Conservation (phyloP, 23 tunicate species). For the Aplidium turbinatum region DNA sequence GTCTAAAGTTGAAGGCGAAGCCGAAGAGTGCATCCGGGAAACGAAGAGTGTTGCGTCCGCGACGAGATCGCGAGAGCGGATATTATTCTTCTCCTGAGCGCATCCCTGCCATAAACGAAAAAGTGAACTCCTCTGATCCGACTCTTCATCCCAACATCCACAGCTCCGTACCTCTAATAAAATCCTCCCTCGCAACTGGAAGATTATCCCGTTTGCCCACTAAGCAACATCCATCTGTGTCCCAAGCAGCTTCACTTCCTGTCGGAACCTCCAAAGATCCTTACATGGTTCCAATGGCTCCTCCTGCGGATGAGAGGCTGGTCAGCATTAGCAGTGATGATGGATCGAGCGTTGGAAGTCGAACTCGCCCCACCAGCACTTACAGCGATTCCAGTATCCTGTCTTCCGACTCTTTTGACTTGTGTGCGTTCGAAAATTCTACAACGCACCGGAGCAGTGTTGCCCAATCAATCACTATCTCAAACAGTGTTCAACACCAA, state of each 20-base stretch:
- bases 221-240: background rate
- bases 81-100: constrained; percentile 89
- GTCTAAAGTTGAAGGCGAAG: constrained; percentile 56
- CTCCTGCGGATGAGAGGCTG: constrained; percentile 32
- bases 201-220: background rate
- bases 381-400: constrained; percentile 71
- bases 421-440: constrained; percentile 39
- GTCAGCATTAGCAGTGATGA: constrained; percentile 66
- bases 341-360: constrained; percentile 50
- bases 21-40: constrained; percentile 36
- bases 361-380: constrained; percentile 54
- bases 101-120: constrained; percentile 9
- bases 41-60: constrained; percentile 46
- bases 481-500: background rate
- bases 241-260: constrained; percentile 6
- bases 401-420: constrained; percentile 72
- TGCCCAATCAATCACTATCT: background rate
- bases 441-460: background rate
- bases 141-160: background rate
- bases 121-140: constrained; percentile 12
- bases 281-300: background rate
- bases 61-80: constrained; percentile 79
- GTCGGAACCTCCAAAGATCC: constrained; percentile 11
- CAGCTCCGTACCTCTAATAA: constrained; percentile 9
- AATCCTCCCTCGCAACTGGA: constrained; percentile 8